Percentiles rank a stretch among this genome's conserved stretches.
These are phyloP conservation scores for Perca fluviatilis DNA, from an alignment of 2,113 vertebrate genomes.

Conservation along the genomic window DNA sequence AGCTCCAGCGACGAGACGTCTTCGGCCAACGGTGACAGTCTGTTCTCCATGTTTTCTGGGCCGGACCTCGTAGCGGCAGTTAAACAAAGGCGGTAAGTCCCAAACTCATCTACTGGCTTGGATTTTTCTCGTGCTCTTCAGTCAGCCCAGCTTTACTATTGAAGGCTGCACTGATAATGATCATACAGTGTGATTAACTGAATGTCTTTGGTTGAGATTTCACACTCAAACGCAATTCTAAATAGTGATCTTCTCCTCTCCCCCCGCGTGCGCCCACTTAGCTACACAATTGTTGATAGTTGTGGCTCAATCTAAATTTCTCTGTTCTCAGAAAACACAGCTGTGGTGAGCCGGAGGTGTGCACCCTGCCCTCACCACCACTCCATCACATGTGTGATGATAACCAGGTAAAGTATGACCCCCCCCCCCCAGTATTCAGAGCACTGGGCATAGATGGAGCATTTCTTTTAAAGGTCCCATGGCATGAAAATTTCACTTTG, in stretches of 20 bases:
- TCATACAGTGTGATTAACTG: not conserved
- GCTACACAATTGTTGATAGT: not conserved
- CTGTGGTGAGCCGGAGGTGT: constrained; percentile 94
- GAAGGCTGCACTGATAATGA: not conserved
- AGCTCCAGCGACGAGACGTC: constrained; percentile 98
- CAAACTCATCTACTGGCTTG: not conserved
- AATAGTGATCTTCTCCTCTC: too few species aligned
- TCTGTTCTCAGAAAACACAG: constrained; percentile 92
- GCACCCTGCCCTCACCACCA: constrained; percentile 92
- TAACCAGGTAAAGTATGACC: constrained; percentile 87
- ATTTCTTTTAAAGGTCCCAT: too few species aligned
- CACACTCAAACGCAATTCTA: too few species aligned
- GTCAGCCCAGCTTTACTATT: not conserved
- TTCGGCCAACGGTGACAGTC: constrained; percentile 96
- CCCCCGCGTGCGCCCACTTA: not conserved
- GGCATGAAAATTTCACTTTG: too few species aligned
- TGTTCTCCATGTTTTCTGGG: constrained; percentile 99
- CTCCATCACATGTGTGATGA: constrained; percentile 91
- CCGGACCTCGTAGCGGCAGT: constrained; percentile 98
- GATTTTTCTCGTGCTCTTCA: not conserved
- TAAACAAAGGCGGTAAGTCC: constrained; percentile 93
- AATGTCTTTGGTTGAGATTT: not conserved
- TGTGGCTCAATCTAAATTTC: not conserved
- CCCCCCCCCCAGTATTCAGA: too few species aligned
- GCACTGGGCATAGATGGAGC: not conserved